Percentiles rank a stretch among this genome's conserved stretches.
Evolutionary conservation across 2,888 invertebrate genomes (phyloP).

Genomic region (Hypomecis atomaria): DNA sequence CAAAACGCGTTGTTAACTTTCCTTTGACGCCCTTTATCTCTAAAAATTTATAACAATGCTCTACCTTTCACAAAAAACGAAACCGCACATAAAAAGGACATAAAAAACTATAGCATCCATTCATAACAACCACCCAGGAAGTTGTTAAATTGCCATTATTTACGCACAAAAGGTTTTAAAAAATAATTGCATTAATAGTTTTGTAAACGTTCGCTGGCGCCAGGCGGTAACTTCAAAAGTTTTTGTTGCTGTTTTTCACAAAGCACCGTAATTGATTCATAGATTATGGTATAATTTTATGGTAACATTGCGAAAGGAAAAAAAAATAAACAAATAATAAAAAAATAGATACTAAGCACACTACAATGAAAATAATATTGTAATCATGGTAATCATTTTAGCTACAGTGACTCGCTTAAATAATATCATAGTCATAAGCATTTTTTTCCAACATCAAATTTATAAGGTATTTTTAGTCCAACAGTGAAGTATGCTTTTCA

Average conservation of each 20-base stretch:
- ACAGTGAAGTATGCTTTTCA: too few relatives aligned
- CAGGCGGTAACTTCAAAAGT: constrained; percentile 22
- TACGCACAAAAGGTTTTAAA: constrained; percentile 49
- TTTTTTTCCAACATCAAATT: too few relatives aligned
- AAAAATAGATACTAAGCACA: too few relatives aligned
- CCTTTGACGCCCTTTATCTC: too few relatives aligned
- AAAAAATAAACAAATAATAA: too few relatives aligned
- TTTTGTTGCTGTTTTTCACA: constrained; percentile 3
- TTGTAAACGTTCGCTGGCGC: constrained; percentile 38
- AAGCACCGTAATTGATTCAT: neutral
- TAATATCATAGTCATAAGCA: too few relatives aligned
- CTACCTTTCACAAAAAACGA: constrained; percentile 26
- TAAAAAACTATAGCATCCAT: constrained; percentile 47
- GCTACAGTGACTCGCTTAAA: too few relatives aligned
- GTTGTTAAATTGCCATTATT: constrained; percentile 49
- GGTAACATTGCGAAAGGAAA: too few relatives aligned
- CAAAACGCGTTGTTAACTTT: too few relatives aligned
- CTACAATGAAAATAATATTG: too few relatives aligned
- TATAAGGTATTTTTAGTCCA: too few relatives aligned
- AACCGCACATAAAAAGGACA: constrained; percentile 39
- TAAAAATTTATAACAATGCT: neutral
- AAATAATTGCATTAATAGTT: constrained; percentile 49
- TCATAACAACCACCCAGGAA: constrained; percentile 59
- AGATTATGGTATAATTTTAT: neutral
- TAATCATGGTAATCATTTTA: too few relatives aligned